These are phyloP conservation scores for Brachyhypopomus occidentalis DNA, from an alignment of 2,113 vertebrate species.

Conservation along the genomic window DNA sequence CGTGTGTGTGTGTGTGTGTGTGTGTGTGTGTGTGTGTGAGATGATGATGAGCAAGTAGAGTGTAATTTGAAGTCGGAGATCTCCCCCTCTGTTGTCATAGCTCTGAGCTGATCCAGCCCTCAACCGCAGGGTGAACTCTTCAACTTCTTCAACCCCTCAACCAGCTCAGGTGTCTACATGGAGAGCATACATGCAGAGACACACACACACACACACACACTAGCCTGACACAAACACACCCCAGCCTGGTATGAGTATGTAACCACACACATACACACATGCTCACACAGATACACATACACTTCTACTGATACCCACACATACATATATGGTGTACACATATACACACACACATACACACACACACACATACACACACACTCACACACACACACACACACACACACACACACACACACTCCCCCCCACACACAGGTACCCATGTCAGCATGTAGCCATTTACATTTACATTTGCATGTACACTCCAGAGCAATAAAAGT, in stretches of 20 bases:
- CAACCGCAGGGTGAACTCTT: slow-evolving; percentile 62
- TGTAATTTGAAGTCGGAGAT: slow-evolving; percentile 2
- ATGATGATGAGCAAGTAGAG: not conserved
- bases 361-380: slow-evolving; percentile 14
- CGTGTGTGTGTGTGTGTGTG: no score
- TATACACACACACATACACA: not conserved
- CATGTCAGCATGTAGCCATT: no score
- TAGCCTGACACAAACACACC: slow-evolving; percentile 13
- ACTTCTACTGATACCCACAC: not conserved
- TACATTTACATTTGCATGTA: no score
- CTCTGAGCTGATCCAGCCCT: slow-evolving; percentile 18
- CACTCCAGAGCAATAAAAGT: no score
- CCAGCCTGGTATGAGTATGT: slow-evolving; percentile 36
- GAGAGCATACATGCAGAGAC: slow-evolving; percentile 29
- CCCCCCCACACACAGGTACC: no score
- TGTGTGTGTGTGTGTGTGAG: not conserved
- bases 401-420: no score
- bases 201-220: slow-evolving; percentile 19
- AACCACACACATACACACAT: slow-evolving; percentile 15
- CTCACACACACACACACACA: not conserved
- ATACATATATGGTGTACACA: no score
- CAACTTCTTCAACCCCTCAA: slow-evolving; percentile 67
- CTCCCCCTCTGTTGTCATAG: slow-evolving; percentile 15
- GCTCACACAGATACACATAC: slow-evolving; percentile 21
- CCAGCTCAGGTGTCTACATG: slow-evolving; percentile 37